These are phyloP conservation scores for Drosophila yakuba DNA, from an alignment of 1,140 invertebrate species.

Conservation along the genomic window DNA sequence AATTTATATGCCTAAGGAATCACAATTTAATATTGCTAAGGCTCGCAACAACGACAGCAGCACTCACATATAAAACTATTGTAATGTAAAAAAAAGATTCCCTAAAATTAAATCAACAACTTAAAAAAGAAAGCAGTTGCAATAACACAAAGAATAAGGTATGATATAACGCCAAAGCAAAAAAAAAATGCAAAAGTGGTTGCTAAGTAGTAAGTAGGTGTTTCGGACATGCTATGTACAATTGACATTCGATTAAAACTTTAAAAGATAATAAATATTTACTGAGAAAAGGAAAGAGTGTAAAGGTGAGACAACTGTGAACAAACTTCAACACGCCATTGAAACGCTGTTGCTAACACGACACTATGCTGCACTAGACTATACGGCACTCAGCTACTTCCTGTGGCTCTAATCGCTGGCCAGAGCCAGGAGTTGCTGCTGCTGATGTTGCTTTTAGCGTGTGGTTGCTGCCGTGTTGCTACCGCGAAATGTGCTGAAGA, in stretches of 20 bases:
- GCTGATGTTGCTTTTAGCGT: slow-evolving; percentile 7
- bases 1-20: slow-evolving; percentile 57
- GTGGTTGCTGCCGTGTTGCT: slow-evolving; percentile 22
- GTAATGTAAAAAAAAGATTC: slow-evolving; percentile 53
- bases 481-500: slow-evolving; percentile 65
- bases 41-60: slow-evolving; percentile 55
- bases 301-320: slow-evolving; percentile 30
- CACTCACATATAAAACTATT: slow-evolving; percentile 69
- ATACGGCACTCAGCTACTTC: slow-evolving; percentile 3
- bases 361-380: slow-evolving; percentile 28
- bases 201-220: slow-evolving; percentile 13
- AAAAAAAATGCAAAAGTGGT: slow-evolving; percentile 26
- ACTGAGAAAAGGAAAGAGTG: slow-evolving; percentile 14
- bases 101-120: slow-evolving; percentile 81
- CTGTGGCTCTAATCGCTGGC: slow-evolving; percentile 10
- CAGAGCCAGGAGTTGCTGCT: slow-evolving; percentile 31
- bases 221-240: slow-evolving; percentile 41
- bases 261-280: slow-evolving; percentile 21
- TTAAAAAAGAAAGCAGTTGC: slow-evolving; percentile 68
- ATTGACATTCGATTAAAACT: slow-evolving; percentile 34
- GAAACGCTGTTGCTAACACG: slow-evolving; percentile 51
- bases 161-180: neutral
- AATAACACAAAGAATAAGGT: slow-evolving; percentile 53
- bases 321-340: slow-evolving; percentile 63
- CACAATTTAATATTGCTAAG: slow-evolving; percentile 79